A percentile compares a stretch with the other conserved stretches of the same genome.
Evolutionary conservation across 2,113 vertebrate genomes (phyloP).

Genomic region (Ancistrus triradiatus): DNA sequence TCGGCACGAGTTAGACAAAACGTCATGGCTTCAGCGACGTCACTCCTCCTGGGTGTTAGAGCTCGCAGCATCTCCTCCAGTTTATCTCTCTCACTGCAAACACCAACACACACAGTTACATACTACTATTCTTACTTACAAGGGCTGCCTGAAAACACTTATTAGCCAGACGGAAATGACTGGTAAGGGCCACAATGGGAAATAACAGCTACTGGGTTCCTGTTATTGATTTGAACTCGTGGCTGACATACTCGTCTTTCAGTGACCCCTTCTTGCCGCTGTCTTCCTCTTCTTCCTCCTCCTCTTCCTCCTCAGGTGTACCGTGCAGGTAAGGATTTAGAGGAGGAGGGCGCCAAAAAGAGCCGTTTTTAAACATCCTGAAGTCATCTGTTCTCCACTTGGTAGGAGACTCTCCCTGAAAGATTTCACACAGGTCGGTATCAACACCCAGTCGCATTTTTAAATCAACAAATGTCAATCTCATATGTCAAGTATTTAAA

Average conservation of each 20-base stretch:
- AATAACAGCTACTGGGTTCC: too few relatives aligned
- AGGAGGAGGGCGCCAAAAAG: conserved; percentile 92
- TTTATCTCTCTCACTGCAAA: conserved; percentile 91
- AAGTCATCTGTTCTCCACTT: conserved; percentile 97
- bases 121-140: not conserved
- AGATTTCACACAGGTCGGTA: too few relatives aligned
- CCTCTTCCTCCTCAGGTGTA: conserved; percentile 88
- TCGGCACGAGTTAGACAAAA: conserved; percentile 96
- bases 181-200: too few relatives aligned
- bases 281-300: conserved; percentile 87
- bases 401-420: conserved; percentile 89
- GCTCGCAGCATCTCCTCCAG: conserved; percentile 91
- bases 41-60: conserved; percentile 87
- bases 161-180: too few relatives aligned
- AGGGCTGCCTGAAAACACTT: not conserved
- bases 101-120: conserved; percentile 2
- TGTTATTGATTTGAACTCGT: too few relatives aligned
- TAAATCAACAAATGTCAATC: too few relatives aligned
- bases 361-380: conserved; percentile 97
- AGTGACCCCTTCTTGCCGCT: conserved; percentile 87
- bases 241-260: conserved; percentile 94
- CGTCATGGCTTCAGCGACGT: conserved; percentile 93
- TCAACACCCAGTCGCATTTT: too few relatives aligned
- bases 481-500: too few relatives aligned
- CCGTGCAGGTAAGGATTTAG: conserved; percentile 94